Evolutionary conservation across 2,797 vertebrate genomes (phyloP), one percentile per base, ranked within the genome.

Genomic region (Martes flavigula): DNA sequence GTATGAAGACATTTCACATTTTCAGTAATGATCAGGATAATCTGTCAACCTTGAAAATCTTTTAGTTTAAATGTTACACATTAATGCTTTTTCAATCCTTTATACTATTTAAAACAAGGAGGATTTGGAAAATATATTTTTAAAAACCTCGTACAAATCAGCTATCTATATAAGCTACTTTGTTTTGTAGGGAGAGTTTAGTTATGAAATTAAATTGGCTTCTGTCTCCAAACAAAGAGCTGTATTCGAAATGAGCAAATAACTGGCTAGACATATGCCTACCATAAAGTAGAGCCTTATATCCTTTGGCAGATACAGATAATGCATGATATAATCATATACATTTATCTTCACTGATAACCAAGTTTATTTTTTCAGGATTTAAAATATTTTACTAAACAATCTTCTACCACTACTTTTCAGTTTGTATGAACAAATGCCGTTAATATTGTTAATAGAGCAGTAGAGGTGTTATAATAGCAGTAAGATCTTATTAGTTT

Each of bases 171-270:
- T 96, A 15, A 94, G 35, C 85, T 20, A 64, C 84, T 64, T 97
- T 87, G 27, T 97, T 96, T 96, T 92, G 2, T 40, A 94, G 56
- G 83, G 0, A 88, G 35, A 93, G n/a, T 51, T 97, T 38, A 86
- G 48, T 84, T 90, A 86, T 62, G 18, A 54, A 97, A 84, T 94
- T 95, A 97, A 97, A 96, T 10, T 23, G 21, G 35, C 5, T 38
- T 96, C 94, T 5, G 70, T 92, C 97, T 98, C 96, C 56, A 56
- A 96, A 96, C 30, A 83, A 97, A 98, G 15, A 77, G 81, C 20
- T 77, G 27, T 43, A 97, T 4, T 91, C 66, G 92, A 97, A 96
- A 96, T 30, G 14, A 46, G n/a, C 40, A 62, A 96, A 90, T 4
- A 92, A 89, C 88, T 90, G 97, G 12, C 58, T 56, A 96, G 43